These are phyloP conservation scores for Incurvaria masculella DNA, from an alignment of 2,888 invertebrate species.

Conservation along the genomic window DNA sequence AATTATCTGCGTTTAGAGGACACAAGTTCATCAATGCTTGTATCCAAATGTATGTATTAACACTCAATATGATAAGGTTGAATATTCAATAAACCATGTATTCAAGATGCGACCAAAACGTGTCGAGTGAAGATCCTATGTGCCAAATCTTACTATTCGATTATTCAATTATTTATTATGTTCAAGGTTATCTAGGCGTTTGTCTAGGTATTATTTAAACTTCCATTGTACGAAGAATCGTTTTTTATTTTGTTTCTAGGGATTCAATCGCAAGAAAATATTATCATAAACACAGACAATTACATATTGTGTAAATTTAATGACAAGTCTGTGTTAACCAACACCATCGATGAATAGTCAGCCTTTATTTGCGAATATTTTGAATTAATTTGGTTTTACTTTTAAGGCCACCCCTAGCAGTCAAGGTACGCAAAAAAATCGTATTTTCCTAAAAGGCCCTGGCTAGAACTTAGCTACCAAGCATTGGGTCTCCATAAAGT, in stretches of 20 bases:
- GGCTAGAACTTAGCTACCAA: no score
- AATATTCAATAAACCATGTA: neutral
- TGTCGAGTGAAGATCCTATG: conserved; percentile 10
- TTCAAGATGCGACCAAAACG: neutral
- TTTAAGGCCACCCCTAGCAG: no score
- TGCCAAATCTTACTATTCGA: conserved; percentile 25
- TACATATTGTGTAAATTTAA: conserved; percentile 14
- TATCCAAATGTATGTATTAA: neutral
- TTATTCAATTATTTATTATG: conserved; percentile 22
- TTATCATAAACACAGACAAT: conserved; percentile 12
- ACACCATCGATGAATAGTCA: no score
- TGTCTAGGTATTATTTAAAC: conserved; percentile 15
- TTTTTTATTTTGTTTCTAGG: conserved; percentile 14
- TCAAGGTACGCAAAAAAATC: no score
- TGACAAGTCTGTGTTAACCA: conserved; percentile 14
- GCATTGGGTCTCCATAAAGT: no score
- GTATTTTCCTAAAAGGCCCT: no score
- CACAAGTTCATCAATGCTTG: neutral
- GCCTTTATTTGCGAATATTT: no score
- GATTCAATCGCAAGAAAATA: conserved; percentile 1
- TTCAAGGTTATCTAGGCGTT: conserved; percentile 15
- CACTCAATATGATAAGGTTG: neutral
- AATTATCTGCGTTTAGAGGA: neutral
- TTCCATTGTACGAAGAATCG: conserved; percentile 14
- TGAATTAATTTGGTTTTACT: no score